Base-by-base conservation (phyloP, 2,113 vertebrate genomes). In the human region DNA sequence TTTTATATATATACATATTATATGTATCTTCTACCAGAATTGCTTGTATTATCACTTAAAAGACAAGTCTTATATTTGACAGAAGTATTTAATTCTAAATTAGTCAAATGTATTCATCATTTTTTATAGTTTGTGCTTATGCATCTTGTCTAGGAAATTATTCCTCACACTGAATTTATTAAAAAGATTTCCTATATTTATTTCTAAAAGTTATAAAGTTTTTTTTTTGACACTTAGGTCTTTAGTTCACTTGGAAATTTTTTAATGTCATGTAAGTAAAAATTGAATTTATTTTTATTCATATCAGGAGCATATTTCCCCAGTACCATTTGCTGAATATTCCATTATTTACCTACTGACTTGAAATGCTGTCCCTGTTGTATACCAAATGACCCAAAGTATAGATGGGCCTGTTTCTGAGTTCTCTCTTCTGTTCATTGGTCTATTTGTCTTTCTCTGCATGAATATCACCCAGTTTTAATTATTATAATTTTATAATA, bases 81-180 rank as follows among this genome's bases (percentile, higher is more conserved):
- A 52, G 38, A 88, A 90, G 2, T 57, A 52, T 87, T 93, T 91
- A 59, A 88, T 61, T 93, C 90, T 59, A 95, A 91, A 38, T 81
- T 68, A 70, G 66, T 91, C 32, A 91, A 59, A n/a, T 57, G 32
- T 45, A 59, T 48, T 30, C 30, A 78, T 78, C 20, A 43, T 70
- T 78, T 78, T 55, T 68, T 30, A 87, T 64, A 78, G 57, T 86
- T 82, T 68, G 5, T 70, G 8, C 16, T 90, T 83, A 55, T 43
- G 25, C 4, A 76, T 89, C 70, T 95, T 91, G 35, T 72, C 93
- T 79, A 83, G 81, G 48, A 70, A 94, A 79, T 82, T 85, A 79
- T 89, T 52, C 25, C 27, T 92, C 30, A 85, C 27, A 75, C 18
- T 89, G 79, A 85, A 73, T 94, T 92, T 18, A 81, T 97, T 80